phyloP scores from a whole-genome alignment of 2,797 vertebrate species.

The Chloroceryle amazona region DNA sequence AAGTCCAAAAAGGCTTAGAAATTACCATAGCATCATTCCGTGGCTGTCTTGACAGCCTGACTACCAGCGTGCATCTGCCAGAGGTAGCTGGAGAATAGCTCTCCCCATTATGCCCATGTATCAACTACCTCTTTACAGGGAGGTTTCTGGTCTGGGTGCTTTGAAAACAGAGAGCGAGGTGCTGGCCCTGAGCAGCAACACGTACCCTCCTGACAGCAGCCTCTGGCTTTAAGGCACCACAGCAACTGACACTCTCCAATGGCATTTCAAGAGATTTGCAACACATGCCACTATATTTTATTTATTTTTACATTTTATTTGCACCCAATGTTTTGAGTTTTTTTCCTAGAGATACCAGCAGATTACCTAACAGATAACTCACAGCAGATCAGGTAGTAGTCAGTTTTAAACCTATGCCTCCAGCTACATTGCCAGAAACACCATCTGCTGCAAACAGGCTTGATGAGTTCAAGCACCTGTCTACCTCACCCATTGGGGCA shows the following conservation, averaged over 20 bases:
- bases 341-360: not conserved
- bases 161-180: not conserved
- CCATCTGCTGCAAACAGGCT: not conserved
- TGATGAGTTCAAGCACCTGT: accelerated
- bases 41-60: not conserved
- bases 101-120: accelerated
- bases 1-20: not conserved
- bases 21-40: not conserved
- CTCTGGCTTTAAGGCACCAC: not conserved
- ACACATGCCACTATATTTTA: not conserved
- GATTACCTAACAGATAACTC: not conserved
- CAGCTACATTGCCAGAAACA: not conserved
- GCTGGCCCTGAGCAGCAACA: not conserved
- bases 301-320: not conserved
- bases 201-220: not conserved
- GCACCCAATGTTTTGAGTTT: not conserved
- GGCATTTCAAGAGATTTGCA: not conserved
- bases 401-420: not conserved
- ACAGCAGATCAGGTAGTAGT: not conserved
- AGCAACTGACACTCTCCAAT: not conserved
- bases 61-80: not conserved
- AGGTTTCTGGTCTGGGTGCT: not conserved
- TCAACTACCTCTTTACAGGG: not conserved
- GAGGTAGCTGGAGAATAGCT: not conserved
- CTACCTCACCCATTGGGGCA: not conserved